A percentile compares a stretch with the other conserved stretches of the same genome.
phyloP scores from a whole-genome alignment of 2,888 invertebrate species.

The Morpho deidamia region DNA sequence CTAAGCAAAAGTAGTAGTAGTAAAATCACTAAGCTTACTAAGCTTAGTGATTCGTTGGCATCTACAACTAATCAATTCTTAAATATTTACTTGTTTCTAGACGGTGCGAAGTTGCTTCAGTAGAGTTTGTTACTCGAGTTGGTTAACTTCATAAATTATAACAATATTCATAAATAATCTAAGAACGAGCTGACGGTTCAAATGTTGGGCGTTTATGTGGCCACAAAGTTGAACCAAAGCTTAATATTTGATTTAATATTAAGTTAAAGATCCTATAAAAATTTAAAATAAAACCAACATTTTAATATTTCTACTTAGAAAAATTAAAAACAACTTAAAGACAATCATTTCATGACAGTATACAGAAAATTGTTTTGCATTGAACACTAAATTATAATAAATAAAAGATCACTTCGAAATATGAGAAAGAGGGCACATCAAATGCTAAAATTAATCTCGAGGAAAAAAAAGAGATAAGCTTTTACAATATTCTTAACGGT shows the following conservation, averaged over 20 bases:
- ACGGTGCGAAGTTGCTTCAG: conserved; percentile 7
- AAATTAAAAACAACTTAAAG: too few relatives aligned
- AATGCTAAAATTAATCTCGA: too few relatives aligned
- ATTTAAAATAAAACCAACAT: neutral
- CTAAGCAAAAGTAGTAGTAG: too few relatives aligned
- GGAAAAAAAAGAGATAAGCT: too few relatives aligned
- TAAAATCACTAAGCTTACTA: too few relatives aligned
- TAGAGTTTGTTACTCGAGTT: conserved; percentile 14
- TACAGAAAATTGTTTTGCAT: too few relatives aligned
- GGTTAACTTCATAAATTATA: conserved; percentile 24
- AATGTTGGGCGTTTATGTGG: neutral
- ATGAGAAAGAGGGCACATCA: too few relatives aligned
- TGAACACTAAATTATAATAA: too few relatives aligned
- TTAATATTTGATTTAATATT: neutral
- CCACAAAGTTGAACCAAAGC: neutral
- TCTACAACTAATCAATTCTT: neutral
- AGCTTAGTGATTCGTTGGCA: neutral
- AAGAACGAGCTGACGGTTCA: neutral
- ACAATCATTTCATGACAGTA: too few relatives aligned
- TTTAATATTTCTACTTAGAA: too few relatives aligned
- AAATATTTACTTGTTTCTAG: conserved; percentile 3
- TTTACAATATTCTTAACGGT: neutral
- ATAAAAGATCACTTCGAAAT: neutral
- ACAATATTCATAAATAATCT: conserved; percentile 15
- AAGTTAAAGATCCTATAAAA: neutral